These are phyloP conservation scores for Lateolabrax maculatus DNA, from an alignment of 2,797 vertebrate species.

Conservation along the genomic window DNA sequence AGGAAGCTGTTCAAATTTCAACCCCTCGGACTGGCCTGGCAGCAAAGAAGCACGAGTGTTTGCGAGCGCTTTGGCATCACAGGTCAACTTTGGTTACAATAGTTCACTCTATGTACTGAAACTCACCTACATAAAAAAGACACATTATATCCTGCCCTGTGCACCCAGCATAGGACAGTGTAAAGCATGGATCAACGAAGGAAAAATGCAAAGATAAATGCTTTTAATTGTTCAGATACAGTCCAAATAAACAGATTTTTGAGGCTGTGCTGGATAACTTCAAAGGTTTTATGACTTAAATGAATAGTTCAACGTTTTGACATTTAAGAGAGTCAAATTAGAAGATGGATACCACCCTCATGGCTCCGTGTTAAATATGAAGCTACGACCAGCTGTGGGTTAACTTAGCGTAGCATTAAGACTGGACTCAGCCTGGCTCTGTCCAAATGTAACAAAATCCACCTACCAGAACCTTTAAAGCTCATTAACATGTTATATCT, in stretches of 20 bases:
- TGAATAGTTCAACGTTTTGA: neutral
- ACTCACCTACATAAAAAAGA: neutral
- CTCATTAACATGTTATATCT: too few species aligned
- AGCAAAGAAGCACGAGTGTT: conserved; percentile 6
- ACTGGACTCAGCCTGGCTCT: neutral
- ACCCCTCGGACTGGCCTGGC: conserved; percentile 22
- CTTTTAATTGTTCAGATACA: neutral
- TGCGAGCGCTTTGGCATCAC: conserved; percentile 14
- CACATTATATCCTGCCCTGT: neutral
- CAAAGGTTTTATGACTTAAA: neutral
- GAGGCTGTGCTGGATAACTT: neutral
- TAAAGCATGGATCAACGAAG: neutral
- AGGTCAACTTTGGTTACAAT: conserved; percentile 18
- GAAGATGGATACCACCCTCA: neutral
- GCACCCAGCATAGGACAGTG: neutral
- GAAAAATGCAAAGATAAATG: neutral
- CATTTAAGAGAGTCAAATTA: neutral
- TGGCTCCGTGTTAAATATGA: neutral
- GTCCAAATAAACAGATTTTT: neutral
- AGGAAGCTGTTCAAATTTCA: conserved; percentile 22
- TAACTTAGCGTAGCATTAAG: neutral
- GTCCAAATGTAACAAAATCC: neutral
- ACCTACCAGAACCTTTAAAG: neutral
- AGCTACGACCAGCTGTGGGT: too few species aligned
- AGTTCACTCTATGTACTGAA: neutral